phyloP scores from a whole-genome alignment of 2,113 vertebrate genomes.

The Muscicapa adusta region DNA sequence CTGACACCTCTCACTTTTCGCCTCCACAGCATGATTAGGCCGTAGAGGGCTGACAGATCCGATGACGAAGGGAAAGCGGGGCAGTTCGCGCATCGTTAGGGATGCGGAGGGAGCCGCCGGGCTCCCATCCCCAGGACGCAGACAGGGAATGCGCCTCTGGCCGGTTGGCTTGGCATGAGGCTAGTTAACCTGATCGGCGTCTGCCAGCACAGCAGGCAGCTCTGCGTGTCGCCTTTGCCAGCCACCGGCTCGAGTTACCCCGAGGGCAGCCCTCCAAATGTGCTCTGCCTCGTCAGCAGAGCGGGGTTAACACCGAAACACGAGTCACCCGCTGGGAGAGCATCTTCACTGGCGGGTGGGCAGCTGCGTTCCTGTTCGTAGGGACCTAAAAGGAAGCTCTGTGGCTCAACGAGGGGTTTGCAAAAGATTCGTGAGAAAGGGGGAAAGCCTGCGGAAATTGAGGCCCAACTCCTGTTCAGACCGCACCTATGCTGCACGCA shows the following conservation, averaged over 20 bases:
- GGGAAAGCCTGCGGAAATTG: background rate
- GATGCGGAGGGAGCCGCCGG: background rate
- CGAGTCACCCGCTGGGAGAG: background rate
- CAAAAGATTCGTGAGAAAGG: background rate
- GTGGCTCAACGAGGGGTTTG: background rate
- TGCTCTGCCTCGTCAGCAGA: background rate
- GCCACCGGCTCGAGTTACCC: background rate
- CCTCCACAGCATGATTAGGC: background rate
- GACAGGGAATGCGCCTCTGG: background rate
- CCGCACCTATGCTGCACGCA: accelerated
- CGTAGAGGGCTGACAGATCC: background rate
- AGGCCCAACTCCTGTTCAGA: background rate
- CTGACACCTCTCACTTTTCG: constrained; percentile 38
- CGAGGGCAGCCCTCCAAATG: background rate
- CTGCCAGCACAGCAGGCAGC: background rate
- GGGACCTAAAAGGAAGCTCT: background rate
- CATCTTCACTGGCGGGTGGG: background rate
- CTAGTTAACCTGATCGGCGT: background rate
- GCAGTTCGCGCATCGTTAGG: background rate
- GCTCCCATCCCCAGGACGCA: background rate
- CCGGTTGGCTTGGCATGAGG: background rate
- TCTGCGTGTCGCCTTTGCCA: background rate
- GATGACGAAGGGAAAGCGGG: background rate
- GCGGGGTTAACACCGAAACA: background rate
- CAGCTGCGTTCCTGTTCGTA: background rate